Evolutionary conservation across 2,113 vertebrate genomes (phyloP).

Genomic region (Dasyprocta punctata): DNA sequence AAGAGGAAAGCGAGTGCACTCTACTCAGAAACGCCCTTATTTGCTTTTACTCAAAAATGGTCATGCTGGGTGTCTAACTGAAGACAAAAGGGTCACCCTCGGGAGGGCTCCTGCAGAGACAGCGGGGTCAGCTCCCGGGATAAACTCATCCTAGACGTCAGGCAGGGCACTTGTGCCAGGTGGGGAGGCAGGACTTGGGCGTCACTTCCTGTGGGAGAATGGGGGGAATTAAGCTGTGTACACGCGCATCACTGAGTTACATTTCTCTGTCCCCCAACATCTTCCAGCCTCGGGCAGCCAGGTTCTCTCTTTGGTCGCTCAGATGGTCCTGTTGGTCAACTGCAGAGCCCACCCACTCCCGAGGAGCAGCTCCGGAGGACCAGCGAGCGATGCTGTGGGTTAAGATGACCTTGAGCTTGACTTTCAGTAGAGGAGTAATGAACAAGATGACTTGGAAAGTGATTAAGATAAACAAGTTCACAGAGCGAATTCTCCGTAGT

Average conservation of each 20-base stretch:
- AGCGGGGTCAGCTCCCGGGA: not conserved
- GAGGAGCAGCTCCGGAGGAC: not conserved
- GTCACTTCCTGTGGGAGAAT: too few relatives aligned
- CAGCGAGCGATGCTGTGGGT: accelerated
- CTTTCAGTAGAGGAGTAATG: not conserved
- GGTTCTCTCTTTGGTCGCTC: not conserved
- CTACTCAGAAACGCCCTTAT: not conserved
- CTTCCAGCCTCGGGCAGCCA: accelerated
- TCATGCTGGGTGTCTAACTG: not conserved
- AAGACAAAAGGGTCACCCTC: not conserved
- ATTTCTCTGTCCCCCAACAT: too few relatives aligned
- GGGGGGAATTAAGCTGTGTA: not conserved
- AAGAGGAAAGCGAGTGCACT: not conserved
- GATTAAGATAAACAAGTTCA: too few relatives aligned
- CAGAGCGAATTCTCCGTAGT: not conserved
- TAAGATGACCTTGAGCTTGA: not conserved
- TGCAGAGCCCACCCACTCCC: not conserved
- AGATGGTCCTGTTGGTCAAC: too few relatives aligned
- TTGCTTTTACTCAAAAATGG: not conserved
- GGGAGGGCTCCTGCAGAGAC: not conserved
- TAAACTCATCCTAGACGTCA: too few relatives aligned
- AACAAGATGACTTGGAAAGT: accelerated
- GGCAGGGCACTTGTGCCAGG: accelerated
- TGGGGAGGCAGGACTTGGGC: not conserved
- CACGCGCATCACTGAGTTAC: not conserved